Base-by-base conservation (phyloP, 2,797 vertebrate genomes). In the Sardinella longiceps region DNA sequence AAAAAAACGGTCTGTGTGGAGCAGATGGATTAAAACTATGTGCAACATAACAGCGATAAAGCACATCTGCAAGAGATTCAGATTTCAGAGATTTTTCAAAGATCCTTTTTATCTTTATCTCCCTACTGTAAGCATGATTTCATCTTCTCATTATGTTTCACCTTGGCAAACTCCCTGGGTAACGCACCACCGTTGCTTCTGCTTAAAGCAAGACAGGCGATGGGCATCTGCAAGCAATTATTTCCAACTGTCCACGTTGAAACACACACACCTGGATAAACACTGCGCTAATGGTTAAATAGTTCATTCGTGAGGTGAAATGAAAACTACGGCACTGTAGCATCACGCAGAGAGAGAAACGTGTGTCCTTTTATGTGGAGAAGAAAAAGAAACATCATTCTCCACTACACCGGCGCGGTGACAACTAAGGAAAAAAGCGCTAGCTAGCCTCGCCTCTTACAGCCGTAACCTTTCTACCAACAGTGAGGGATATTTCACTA, bases 121-220 rank as follows among this genome's bases (percentile, higher is more conserved):
- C 70, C 70, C 70, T 2, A 20, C 33, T 20, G 70, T 77, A 43
- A 43, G 70, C 70, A 43, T 77, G 39, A 77, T 77, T 74, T 77
- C 37, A 77, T 77, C 39, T 77, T 23, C 70, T 77, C 70, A 77
- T 77, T 77, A 77, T 43, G 70, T 43, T 43, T 77, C 70, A 77
- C 70, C 70, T 77, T 77, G 70, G 37, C 70, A 43, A 77, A 18
- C 70, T 43, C 70, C 18, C 14, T 7, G 20, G 33, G 23, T 43
- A 77, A 23, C 10, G 37, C 33, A 77, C 43, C 1, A 43, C 70
- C 20, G 23, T 7, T 77, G 70, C 37, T 77, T 77, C 15, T 18
- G 43, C 63, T 33, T 70, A 33, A 48, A 48, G 37, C 14, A 70
- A 70, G 14, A 37, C 30, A 37, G 37, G 63, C 28, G 20, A 14